Conservation (phyloP, 2,888 invertebrate genomes). For the Malacosoma neustria region DNA sequence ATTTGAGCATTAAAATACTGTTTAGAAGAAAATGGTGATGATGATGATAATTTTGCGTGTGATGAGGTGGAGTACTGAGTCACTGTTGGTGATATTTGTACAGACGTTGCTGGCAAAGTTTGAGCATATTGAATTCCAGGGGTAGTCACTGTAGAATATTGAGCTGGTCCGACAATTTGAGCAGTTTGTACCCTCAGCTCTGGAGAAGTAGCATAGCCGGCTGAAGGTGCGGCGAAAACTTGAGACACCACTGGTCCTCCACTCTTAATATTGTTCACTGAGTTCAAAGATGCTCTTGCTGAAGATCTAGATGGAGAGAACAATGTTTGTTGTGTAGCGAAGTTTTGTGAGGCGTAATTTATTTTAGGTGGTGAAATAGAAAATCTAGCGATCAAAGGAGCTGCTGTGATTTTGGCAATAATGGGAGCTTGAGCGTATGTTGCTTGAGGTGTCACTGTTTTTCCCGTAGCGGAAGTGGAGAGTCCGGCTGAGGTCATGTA, state of each 20-base stretch:
- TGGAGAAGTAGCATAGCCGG: slow-evolving; percentile 50
- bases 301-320: slow-evolving; percentile 39
- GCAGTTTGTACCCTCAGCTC: slow-evolving; percentile 32
- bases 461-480: slow-evolving; percentile 41
- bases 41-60: background rate
- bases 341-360: slow-evolving; percentile 42
- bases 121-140: slow-evolving; percentile 36
- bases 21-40: too few species aligned
- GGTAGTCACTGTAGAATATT: slow-evolving; percentile 16
- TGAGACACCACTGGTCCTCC: slow-evolving; percentile 63
- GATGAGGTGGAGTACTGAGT: slow-evolving; percentile 5
- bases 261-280: slow-evolving; percentile 38
- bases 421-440: slow-evolving; percentile 72
- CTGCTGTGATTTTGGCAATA: slow-evolving; percentile 60
- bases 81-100: slow-evolving; percentile 17
- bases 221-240: slow-evolving; percentile 50
- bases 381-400: slow-evolving; percentile 56
- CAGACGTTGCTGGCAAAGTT: slow-evolving; percentile 14
- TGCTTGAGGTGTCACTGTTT: slow-evolving; percentile 50
- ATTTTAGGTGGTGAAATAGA: slow-evolving; percentile 44
- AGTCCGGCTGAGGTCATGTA: slow-evolving; percentile 71
- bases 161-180: slow-evolving; percentile 23
- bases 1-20: slow-evolving; percentile 6
- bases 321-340: slow-evolving; percentile 39
- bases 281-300: slow-evolving; percentile 58